Base-by-base conservation (phyloP, 30 jellyfish, hydroid and myxozoan species). In the Mastigias papua region DNA sequence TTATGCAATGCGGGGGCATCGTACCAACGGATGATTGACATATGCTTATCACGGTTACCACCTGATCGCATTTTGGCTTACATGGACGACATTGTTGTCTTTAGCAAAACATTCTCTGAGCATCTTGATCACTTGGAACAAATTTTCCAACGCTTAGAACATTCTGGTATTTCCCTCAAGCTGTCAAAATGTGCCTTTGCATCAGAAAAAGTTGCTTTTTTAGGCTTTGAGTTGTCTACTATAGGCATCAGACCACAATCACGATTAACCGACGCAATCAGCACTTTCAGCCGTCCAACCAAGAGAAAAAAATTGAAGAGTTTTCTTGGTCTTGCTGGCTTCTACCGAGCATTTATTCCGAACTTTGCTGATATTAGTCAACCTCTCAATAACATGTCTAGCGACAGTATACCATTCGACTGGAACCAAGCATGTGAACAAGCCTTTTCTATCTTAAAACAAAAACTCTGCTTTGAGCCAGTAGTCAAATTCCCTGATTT, bases 241-340 rank as follows among this genome's bases (percentile, higher is more conserved):
- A 48, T 2, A 13, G 90, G 82, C 2, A 80, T 80, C n/a, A 62
- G 48, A 57, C 90, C 90, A n/a, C 81, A 80, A 32, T 6, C 81
- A 8, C 81, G 90, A 17, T 42, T 80, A n/a, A 80, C 90, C 16
- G 82, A 64, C 2, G 90, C 90, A 60, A 80, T 80, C 25, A 17
- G 33, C 34, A 13, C 26, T 2, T 62, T 10, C 82, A 11, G 73
- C 10, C 85, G 63, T 20, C 91, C 91, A 2, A 0, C 69, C 3
- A 65, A 85, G 15, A 64, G 76, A 81, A 81, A 81, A 30, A 58
- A 81, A 81, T 48, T 81, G 73, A 81, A 32, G 61, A 35, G 85
- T 32, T 86, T 86, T 63, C 86, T 86, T 20, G 90, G 95, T 27
- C 34, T 81, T 1, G 84, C 91, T 3, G 91, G 91, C 15, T 81